Base-by-base conservation (phyloP, 2,797 vertebrate species). In the Carapus acus region DNA sequence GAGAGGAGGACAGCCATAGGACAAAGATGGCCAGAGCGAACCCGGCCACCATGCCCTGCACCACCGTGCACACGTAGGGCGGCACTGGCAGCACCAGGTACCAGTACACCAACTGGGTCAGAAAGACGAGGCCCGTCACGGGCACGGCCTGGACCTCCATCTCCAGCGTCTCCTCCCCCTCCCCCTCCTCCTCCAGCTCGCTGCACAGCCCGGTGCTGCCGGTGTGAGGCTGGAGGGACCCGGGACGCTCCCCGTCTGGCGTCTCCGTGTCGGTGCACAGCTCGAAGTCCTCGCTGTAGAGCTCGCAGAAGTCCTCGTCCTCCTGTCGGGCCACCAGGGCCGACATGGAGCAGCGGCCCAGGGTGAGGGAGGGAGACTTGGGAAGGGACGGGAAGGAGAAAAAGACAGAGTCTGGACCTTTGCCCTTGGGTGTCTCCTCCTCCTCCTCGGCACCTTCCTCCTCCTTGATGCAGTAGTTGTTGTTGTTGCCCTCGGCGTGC, bases 381-480 rank as follows among this genome's bases (percentile, higher is more conserved):
- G 68, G 54, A 22, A 81, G 36, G 41, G 49, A 62, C 12, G 78
- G 83, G 45, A 83, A 85, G 47, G 83, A 83, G 79, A 89, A 89
- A 61, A 90, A 89, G 63, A 86, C 85, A 0, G 87, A 59, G 21
- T 94, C 90, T 0, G 83, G 56, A 3, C 62, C 73, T 31, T 71
- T 78, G 11, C 69, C 78, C 1, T 76, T 78, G 3, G 90, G 78
- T 6, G 80, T 83, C 57, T 80, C 71, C 20, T 86, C 81, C 12
- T 85, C 82, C 5, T 82, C 84, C n/a, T 89, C 86, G 4, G 68
- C 88, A 2, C 84, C 85, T 58, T 97, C 96, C 64, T 96, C 96
- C 71, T 98, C 95, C 73, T 98, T 96, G 83, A 97, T 97, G 87
- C 94, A 94, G 74, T 96, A 97, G 83, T 86, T 93, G 78, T 76